phyloP scores from a whole-genome alignment of 2,797 vertebrate genomes.

The Mallotus villosus region DNA sequence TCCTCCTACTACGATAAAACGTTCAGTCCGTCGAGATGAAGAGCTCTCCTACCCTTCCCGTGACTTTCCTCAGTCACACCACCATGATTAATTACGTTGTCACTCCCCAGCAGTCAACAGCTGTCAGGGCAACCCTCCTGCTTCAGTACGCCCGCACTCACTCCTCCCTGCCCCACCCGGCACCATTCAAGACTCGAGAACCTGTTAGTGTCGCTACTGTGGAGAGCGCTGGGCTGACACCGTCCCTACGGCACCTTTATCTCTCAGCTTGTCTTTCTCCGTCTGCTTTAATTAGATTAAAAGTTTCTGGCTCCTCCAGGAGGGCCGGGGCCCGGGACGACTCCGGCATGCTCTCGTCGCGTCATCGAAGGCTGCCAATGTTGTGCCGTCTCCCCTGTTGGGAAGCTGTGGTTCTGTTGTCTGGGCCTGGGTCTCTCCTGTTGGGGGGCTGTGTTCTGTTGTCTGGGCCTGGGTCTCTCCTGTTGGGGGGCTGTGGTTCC shows the following conservation, averaged over 20 bases:
- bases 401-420: conserved; percentile 18
- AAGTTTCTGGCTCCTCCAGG: conserved; percentile 48
- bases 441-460: conserved; percentile 37
- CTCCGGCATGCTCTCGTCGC: conserved; percentile 30
- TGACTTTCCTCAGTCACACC: conserved; percentile 30
- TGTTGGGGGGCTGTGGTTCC: conserved; percentile 35
- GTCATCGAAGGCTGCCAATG: conserved; percentile 45
- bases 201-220: conserved; percentile 46
- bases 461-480: conserved; percentile 44
- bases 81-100: conserved; percentile 62
- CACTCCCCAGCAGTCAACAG: conserved; percentile 45
- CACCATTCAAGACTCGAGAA: conserved; percentile 51
- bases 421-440: conserved; percentile 44
- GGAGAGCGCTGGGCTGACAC: conserved; percentile 35
- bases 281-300: conserved; percentile 72
- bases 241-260: conserved; percentile 57
- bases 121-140: conserved; percentile 55
- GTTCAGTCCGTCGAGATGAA: neutral
- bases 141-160: conserved; percentile 50
- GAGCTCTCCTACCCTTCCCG: conserved; percentile 21
- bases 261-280: conserved; percentile 64
- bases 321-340: conserved; percentile 26
- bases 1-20: neutral
- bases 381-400: neutral
- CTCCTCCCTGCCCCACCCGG: conserved; percentile 10